Percentiles rank a stretch among this genome's conserved stretches.
Evolutionary conservation across 2,797 vertebrate species (phyloP).

Genomic region (Betta splendens): DNA sequence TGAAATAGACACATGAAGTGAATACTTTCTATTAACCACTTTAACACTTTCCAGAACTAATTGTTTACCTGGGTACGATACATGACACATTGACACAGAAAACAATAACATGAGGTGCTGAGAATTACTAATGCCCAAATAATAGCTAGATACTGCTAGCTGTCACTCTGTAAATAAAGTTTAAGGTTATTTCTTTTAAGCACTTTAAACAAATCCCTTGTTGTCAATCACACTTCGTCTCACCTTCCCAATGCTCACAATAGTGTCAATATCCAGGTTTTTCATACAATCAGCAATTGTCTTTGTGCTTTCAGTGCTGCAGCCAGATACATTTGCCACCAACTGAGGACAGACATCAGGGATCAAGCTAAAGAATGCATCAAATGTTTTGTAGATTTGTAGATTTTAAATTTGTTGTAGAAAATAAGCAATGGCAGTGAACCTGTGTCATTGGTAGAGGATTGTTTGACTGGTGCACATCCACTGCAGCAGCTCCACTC

Average conservation of each 20-base stretch:
- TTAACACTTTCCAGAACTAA: too few relatives aligned
- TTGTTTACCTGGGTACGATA: too few relatives aligned
- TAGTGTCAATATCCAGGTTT: slow-evolving; percentile 51
- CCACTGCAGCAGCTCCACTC: slow-evolving; percentile 77
- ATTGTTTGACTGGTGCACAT: fast-evolving
- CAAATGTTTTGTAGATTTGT: background rate
- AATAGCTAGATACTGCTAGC: too few relatives aligned
- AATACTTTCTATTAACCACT: background rate
- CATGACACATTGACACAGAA: too few relatives aligned
- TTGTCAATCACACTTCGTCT: slow-evolving; percentile 5
- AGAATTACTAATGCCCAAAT: too few relatives aligned
- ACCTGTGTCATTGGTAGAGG: slow-evolving; percentile 63
- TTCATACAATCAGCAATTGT: slow-evolving; percentile 71
- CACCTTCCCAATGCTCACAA: slow-evolving; percentile 54
- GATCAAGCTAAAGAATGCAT: background rate
- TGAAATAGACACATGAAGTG: background rate
- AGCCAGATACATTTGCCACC: slow-evolving; percentile 69
- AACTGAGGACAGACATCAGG: slow-evolving; percentile 47
- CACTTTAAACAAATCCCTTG: too few relatives aligned
- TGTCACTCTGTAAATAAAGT: too few relatives aligned
- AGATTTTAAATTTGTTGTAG: background rate
- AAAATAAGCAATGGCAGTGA: background rate
- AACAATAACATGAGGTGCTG: too few relatives aligned
- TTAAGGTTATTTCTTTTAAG: too few relatives aligned
- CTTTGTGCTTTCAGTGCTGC: slow-evolving; percentile 72